A percentile compares a stretch with the other conserved stretches of the same genome.
Conservation (phyloP, 1,140 invertebrate species). For the Meloidogyne floridensis region DNA sequence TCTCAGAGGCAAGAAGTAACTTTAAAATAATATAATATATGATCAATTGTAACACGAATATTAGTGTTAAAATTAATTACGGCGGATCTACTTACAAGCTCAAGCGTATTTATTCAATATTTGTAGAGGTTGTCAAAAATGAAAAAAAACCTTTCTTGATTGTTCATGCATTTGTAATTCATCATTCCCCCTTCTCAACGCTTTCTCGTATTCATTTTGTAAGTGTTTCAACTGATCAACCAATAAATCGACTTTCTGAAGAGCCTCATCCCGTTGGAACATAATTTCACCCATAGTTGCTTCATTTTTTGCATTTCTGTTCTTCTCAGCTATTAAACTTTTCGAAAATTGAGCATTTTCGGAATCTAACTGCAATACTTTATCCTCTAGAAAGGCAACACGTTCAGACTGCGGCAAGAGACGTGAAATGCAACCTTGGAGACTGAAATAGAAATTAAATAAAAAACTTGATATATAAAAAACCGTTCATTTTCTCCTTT, state of each 20-base stretch:
- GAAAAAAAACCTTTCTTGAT: neutral
- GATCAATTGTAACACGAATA: no score
- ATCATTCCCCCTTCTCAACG: neutral
- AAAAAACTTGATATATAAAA: neutral
- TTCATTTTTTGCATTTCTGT: neutral
- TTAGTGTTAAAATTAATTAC: no score
- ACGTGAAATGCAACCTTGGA: neutral
- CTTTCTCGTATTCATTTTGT: neutral
- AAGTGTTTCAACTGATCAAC: constrained; percentile 2
- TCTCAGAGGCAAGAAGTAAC: neutral
- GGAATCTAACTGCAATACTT: neutral
- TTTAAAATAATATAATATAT: neutral
- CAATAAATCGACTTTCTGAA: neutral
- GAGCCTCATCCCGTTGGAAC: neutral
- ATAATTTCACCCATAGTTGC: neutral
- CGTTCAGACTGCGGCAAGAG: neutral
- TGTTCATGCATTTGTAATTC: neutral
- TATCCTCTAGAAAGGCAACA: neutral
- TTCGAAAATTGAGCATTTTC: neutral
- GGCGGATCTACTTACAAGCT: no score
- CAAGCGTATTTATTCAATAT: no score
- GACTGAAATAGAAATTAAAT: neutral
- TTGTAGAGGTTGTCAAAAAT: no score
- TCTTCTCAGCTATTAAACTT: neutral
- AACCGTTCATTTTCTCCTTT: neutral